Percentiles rank a stretch among this genome's conserved stretches.
These are phyloP conservation scores for Varanus salvator DNA, from an alignment of 2,113 vertebrate species.

Conservation along the genomic window DNA sequence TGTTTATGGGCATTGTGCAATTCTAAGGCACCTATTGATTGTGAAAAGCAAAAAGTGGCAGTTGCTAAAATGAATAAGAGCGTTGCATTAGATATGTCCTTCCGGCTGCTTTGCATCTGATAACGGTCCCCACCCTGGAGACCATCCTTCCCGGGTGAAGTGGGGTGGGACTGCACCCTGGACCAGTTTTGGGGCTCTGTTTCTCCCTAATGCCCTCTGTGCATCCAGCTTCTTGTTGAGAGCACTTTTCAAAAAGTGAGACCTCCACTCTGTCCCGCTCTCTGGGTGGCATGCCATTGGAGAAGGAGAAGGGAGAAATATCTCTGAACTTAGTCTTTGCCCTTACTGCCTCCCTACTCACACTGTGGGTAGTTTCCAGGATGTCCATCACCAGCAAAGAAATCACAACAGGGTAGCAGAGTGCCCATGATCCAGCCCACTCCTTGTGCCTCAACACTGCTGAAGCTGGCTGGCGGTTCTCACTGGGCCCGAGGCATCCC, in stretches of 20 bases:
- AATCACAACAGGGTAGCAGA: neutral
- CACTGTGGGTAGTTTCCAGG: neutral
- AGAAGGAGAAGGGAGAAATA: neutral
- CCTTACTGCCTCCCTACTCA: neutral
- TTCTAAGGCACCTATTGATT: neutral
- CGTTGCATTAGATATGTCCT: too few relatives aligned
- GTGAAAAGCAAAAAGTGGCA: neutral
- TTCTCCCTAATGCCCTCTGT: neutral
- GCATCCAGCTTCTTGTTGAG: neutral
- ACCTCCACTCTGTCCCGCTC: neutral
- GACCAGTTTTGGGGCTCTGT: neutral
- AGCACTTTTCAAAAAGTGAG: neutral
- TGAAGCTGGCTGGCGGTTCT: neutral
- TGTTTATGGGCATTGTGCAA: conserved; percentile 3
- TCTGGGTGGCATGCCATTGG: neutral
- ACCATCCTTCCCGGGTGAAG: neutral
- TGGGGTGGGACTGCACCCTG: neutral
- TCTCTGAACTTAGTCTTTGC: neutral
- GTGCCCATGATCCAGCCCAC: neutral
- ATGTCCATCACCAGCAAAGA: conserved; percentile 8
- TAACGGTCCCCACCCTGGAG: neutral
- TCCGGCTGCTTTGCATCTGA: neutral
- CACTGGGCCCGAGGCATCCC: neutral
- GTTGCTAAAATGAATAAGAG: neutral
- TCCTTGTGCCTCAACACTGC: conserved; percentile 11